Conservation (phyloP, 2,113 vertebrate genomes). For the Dicentrarchus labrax region DNA sequence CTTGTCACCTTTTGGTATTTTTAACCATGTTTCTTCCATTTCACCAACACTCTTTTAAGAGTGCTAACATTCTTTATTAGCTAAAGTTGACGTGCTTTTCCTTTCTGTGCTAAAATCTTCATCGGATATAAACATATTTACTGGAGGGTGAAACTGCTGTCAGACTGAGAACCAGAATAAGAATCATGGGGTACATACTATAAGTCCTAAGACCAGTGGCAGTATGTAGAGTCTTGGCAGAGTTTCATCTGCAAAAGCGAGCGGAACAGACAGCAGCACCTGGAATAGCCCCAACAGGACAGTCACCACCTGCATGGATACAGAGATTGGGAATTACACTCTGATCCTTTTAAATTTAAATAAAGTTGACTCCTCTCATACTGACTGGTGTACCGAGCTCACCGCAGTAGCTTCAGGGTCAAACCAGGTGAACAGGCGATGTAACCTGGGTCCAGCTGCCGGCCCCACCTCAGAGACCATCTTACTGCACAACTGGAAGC, state of each 20-base stretch:
- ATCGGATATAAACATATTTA: neutral
- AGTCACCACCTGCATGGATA: slow-evolving; percentile 73
- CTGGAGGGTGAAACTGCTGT: neutral
- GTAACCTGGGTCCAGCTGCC: slow-evolving; percentile 29
- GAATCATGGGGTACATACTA: slow-evolving; percentile 70
- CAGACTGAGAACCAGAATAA: neutral
- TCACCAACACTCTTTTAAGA: neutral
- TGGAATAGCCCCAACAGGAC: slow-evolving; percentile 83
- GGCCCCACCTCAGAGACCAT: slow-evolving; percentile 59
- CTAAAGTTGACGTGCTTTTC: too few relatives aligned
- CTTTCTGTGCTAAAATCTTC: too few relatives aligned
- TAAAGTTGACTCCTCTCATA: neutral
- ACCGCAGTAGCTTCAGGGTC: slow-evolving; percentile 80
- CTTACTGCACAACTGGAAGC: slow-evolving; percentile 35
- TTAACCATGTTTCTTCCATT: neutral
- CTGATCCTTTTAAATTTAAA: neutral
- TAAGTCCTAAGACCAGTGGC: slow-evolving; percentile 73
- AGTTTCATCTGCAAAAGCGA: slow-evolving; percentile 31
- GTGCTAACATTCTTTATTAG: neutral
- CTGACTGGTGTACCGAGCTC: slow-evolving; percentile 40
- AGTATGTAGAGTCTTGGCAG: slow-evolving; percentile 67
- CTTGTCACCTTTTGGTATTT: neutral
- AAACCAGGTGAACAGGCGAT: slow-evolving; percentile 61
- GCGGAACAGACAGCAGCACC: slow-evolving; percentile 72
- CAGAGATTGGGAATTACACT: neutral